Conservation (phyloP, 1,140 invertebrate genomes). For the Tetramorium simillimum region DNA sequence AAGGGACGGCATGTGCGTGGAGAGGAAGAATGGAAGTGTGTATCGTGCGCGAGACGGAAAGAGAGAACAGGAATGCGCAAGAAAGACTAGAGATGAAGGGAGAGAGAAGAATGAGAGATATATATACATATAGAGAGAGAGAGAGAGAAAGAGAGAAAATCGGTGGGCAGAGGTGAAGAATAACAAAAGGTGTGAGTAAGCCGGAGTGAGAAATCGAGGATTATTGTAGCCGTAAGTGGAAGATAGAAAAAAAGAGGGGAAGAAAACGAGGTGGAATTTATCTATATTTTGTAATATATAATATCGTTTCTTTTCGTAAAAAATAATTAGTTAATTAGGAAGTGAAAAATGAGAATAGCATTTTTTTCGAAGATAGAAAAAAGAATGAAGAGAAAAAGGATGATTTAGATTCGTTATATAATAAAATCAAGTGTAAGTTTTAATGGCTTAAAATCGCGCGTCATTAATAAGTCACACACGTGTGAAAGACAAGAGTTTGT, state of each 20-base stretch:
- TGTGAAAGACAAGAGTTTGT: not conserved
- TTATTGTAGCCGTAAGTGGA: slow-evolving; percentile 20
- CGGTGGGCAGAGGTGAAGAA: slow-evolving; percentile 63
- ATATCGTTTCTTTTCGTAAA: not conserved
- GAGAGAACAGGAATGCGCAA: slow-evolving; percentile 45
- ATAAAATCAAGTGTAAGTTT: too few relatives aligned
- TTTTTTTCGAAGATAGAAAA: too few relatives aligned
- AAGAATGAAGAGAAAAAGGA: too few relatives aligned
- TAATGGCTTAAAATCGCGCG: too few relatives aligned
- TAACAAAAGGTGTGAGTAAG: slow-evolving; percentile 37
- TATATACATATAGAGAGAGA: not conserved
- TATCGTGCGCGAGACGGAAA: slow-evolving; percentile 23
- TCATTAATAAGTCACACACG: too few relatives aligned
- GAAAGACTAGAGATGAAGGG: slow-evolving; percentile 32
- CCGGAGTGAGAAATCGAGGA: slow-evolving; percentile 64
- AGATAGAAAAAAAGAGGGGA: not conserved
- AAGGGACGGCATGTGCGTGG: not conserved
- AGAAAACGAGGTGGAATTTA: not conserved
- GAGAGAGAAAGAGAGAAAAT: not conserved
- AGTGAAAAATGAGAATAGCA: too few relatives aligned
- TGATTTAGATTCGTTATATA: too few relatives aligned
- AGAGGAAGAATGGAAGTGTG: slow-evolving; percentile 36
- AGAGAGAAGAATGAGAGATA: slow-evolving; percentile 19
- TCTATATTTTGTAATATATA: not conserved
- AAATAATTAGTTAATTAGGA: not conserved